phyloP scores from a whole-genome alignment of 1,140 invertebrate genomes.

The Camponotus floridanus region DNA sequence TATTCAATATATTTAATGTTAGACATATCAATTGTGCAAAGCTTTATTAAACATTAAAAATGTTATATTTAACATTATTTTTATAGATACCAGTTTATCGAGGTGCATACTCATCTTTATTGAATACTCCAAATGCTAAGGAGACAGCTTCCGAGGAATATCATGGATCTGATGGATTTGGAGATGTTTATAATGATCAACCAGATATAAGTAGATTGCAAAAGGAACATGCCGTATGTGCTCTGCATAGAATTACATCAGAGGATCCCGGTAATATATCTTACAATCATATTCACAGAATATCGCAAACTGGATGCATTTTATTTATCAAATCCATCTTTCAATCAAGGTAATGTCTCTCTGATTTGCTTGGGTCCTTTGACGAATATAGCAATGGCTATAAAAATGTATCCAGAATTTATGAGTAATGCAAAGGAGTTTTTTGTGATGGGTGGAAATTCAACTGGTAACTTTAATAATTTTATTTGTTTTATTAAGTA shows the following conservation, averaged over 20 bases:
- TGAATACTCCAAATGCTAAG: slow-evolving; percentile 78
- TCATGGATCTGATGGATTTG: slow-evolving; percentile 90
- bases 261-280: slow-evolving; percentile 82
- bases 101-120: slow-evolving; percentile 87
- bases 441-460: slow-evolving; percentile 93
- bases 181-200: slow-evolving; percentile 85
- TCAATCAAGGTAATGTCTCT: slow-evolving; percentile 84
- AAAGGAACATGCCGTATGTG: slow-evolving; percentile 84
- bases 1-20: background rate
- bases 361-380: slow-evolving; percentile 91
- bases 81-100: slow-evolving; percentile 89
- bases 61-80: slow-evolving; percentile 34
- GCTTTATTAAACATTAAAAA: background rate
- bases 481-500: background rate
- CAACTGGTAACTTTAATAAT: slow-evolving; percentile 85
- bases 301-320: slow-evolving; percentile 37
- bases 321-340: background rate
- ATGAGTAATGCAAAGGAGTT: slow-evolving; percentile 88
- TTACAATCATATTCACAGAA: background rate
- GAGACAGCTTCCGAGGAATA: slow-evolving; percentile 75
- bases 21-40: too few relatives aligned
- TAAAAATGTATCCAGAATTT: slow-evolving; percentile 90
- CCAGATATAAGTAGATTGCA: slow-evolving; percentile 80
- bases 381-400: slow-evolving; percentile 92
- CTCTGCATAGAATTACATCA: slow-evolving; percentile 85